Base-by-base conservation (phyloP, 2,113 vertebrate species). In the Anoura caudifer region DNA sequence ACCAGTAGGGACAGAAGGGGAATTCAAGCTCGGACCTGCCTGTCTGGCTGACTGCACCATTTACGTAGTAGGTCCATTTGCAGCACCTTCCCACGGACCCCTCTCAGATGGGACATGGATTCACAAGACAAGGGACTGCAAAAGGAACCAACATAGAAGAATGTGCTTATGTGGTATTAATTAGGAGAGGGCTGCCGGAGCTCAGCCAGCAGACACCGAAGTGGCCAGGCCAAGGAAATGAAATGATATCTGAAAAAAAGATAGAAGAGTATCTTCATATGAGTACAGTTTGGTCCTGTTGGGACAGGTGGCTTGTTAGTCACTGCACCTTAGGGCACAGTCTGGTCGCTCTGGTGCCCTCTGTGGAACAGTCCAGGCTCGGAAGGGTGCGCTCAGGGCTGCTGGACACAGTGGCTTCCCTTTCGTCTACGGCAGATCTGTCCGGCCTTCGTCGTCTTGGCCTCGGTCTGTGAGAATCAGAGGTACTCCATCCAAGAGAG, bases 111-210 rank as follows among this genome's bases (percentile, higher is more conserved):
- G 50, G 59, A 16, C 52, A 31, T 10, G 7, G 50, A 93, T 87
- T 54, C 41, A 0, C 45, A 61, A 41, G 63, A 90, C n/a, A 75
- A 33, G 41, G 20, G 26, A 54, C 10, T 54, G 19, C 45, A n/a
- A 87, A 86, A 61, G 17, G 61, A 87, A 69, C 31, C 43, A 56
- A 89, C 92, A 67, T 63, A 76, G 26, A 56, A 85, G 86, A 94
- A 87, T 43, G 43, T 95, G 61, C 84, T 90, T 45, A 22, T 45
- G 16, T 41, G n/a, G 38, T 93, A 89, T 94, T 96, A 91, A 91
- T 97, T 94, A 95, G 97, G 91, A 87, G 75, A 52, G 92, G 38
- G 15, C 36, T 43, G 45, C 41, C 56, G 72, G 75, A 96, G 87
- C 93, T 90, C 82, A 94, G 79, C 31, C 31, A 94, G 72, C 86